Percentiles rank a stretch among this genome's conserved stretches.
phyloP scores from a whole-genome alignment of 35 echinoderm and acorn worm species.

The Anneissia japonica region DNA sequence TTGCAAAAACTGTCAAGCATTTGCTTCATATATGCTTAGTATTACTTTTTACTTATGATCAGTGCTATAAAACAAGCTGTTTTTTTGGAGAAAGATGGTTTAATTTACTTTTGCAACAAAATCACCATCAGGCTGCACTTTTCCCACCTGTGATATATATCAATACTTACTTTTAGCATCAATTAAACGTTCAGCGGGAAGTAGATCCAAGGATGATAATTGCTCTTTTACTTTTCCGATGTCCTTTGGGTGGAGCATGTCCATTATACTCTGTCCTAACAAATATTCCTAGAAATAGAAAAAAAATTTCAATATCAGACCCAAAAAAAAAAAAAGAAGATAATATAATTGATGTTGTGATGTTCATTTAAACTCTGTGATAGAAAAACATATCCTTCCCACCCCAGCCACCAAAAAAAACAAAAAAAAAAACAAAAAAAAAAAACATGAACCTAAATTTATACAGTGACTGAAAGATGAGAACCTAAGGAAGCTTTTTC shows the following conservation, averaged over 20 bases:
- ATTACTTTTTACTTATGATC: background rate
- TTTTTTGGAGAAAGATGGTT: background rate
- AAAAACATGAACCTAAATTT: no score
- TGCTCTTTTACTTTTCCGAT: constrained; percentile 94
- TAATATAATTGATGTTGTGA: no score
- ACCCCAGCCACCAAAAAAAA: no score
- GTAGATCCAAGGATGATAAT: constrained; percentile 79
- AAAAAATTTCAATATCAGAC: no score
- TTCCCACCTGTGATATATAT: background rate
- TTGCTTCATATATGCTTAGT: background rate
- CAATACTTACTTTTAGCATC: constrained; percentile 94
- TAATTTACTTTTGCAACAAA: background rate
- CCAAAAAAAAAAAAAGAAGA: no score
- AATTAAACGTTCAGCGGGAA: constrained; percentile 81
- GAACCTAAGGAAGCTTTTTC: no score
- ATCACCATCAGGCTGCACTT: background rate
- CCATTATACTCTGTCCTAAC: constrained; percentile 89
- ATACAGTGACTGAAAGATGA: no score
- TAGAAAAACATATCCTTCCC: no score
- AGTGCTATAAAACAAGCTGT: background rate
- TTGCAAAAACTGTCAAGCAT: background rate
- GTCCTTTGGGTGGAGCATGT: constrained; percentile 89
- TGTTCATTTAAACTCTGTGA: no score
- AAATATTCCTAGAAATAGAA: constrained; percentile 62
- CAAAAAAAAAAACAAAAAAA: no score